A percentile compares a stretch with the other conserved stretches of the same genome.
Conservation (phyloP, 2,888 invertebrate genomes). For the Dynastes maya region DNA sequence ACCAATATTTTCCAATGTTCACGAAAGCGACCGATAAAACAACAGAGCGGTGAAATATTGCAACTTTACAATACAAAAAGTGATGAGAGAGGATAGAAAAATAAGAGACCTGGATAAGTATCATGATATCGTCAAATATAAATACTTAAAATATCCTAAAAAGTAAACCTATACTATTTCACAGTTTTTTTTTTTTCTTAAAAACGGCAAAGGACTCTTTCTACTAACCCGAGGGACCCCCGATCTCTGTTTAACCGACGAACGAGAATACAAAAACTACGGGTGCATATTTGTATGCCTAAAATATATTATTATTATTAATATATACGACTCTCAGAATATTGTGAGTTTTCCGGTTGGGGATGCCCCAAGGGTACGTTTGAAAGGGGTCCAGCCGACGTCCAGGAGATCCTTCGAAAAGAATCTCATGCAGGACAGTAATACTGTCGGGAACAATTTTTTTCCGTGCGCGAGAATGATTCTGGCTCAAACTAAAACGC, state of each 20-base stretch:
- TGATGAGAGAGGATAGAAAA: conserved; percentile 6
- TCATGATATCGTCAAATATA: conserved; percentile 44
- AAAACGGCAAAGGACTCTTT: conserved; percentile 40
- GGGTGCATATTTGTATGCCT: conserved; percentile 20
- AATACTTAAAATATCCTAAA: conserved; percentile 50
- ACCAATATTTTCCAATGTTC: too few relatives aligned
- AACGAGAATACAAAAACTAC: conserved; percentile 41
- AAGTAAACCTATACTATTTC: conserved; percentile 49
- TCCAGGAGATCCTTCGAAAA: conserved; percentile 35
- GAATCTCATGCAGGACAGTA: conserved; percentile 40
- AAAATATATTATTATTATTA: conserved; percentile 31
- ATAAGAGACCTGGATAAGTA: conserved; percentile 32
- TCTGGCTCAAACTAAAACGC: conserved; percentile 68
- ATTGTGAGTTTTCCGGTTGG: background rate
- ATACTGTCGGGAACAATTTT: conserved; percentile 51
- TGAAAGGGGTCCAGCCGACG: conserved; percentile 31
- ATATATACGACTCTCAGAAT: conserved; percentile 4
- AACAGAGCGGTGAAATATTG: conserved; percentile 9
- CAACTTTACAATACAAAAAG: conserved; percentile 22
- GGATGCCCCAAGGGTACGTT: conserved; percentile 17
- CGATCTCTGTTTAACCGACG: conserved; percentile 22
- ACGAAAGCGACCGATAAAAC: background rate
- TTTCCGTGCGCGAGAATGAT: conserved; percentile 26
- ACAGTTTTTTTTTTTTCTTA: conserved; percentile 44
- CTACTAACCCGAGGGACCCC: conserved; percentile 27